Evolutionary conservation across 2,888 invertebrate species (phyloP).

Genomic region (Sarcophaga carnaria): DNA sequence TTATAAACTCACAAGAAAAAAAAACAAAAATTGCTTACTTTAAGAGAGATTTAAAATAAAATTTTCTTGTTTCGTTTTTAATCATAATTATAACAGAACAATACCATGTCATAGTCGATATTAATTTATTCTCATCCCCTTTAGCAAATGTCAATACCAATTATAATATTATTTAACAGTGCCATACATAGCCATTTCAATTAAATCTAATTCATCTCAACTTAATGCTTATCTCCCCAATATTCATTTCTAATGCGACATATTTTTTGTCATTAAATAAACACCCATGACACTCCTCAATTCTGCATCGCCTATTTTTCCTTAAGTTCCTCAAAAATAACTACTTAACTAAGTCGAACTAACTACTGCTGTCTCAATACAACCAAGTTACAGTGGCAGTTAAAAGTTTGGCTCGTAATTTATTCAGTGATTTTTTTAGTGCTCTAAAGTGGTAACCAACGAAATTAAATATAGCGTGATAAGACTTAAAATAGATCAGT

Average conservation of each 20-base stretch:
- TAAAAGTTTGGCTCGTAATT: not conserved
- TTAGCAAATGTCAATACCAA: not conserved
- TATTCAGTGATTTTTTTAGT: too few relatives aligned
- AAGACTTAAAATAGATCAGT: too few relatives aligned
- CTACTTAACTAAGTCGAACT: conserved; percentile 18
- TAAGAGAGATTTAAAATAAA: too few relatives aligned
- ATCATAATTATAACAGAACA: too few relatives aligned
- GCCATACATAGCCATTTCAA: conserved; percentile 40
- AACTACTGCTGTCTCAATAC: conserved; percentile 14
- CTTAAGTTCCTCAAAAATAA: not conserved
- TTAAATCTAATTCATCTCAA: conserved; percentile 38
- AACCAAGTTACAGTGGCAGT: not conserved
- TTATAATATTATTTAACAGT: conserved; percentile 14
- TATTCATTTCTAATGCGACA: conserved; percentile 33
- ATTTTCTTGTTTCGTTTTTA: too few relatives aligned
- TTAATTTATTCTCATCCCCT: conserved; percentile 1
- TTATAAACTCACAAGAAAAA: too few relatives aligned
- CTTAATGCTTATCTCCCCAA: conserved; percentile 37
- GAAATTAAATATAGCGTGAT: too few relatives aligned
- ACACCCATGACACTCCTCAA: conserved; percentile 30
- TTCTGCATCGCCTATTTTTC: not conserved
- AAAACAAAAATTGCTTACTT: too few relatives aligned
- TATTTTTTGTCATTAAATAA: conserved; percentile 54
- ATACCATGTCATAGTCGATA: not conserved
- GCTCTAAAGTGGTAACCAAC: too few relatives aligned